These are phyloP conservation scores for Limenitis camilla DNA, from an alignment of 2,888 invertebrate genomes.

Conservation along the genomic window DNA sequence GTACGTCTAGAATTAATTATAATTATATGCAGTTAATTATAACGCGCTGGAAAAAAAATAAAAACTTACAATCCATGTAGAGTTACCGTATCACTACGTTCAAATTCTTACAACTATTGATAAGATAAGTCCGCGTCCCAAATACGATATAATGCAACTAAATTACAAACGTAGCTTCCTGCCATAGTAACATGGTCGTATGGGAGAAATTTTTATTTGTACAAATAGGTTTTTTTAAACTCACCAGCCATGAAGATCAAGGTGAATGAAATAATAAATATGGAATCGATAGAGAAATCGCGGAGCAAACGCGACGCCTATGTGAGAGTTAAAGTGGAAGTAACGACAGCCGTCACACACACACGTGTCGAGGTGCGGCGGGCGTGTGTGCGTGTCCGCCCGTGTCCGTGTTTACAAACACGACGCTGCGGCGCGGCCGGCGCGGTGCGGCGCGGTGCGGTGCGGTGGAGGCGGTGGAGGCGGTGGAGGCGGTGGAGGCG, in stretches of 20 bases:
- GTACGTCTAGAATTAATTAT: not conserved
- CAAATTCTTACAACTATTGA: conserved; percentile 40
- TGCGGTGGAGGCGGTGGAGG: no score
- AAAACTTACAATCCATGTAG: conserved; percentile 50
- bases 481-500: no score
- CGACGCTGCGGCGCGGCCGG: conserved; percentile 21
- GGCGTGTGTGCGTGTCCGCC: conserved; percentile 34
- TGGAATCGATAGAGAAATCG: conserved; percentile 66
- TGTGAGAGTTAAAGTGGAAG: conserved; percentile 55
- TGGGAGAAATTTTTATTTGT: not conserved
- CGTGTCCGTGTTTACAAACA: conserved; percentile 53
- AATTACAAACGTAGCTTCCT: conserved; percentile 24
- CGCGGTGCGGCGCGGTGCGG: no score
- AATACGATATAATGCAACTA: conserved; percentile 22
- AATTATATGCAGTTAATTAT: not conserved
- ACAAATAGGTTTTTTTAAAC: no score
- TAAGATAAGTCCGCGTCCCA: conserved; percentile 45
- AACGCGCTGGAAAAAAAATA: conserved; percentile 4
- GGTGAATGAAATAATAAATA: conserved; percentile 35
- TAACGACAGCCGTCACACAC: conserved; percentile 30
- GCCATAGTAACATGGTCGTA: conserved; percentile 6
- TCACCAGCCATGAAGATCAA: conserved; percentile 59
- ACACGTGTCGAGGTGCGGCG: not conserved
- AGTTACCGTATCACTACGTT: conserved; percentile 37
- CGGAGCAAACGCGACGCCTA: conserved; percentile 47